phyloP scores from a whole-genome alignment of 2,888 invertebrate genomes.

The Sarcophaga subvicina region DNA sequence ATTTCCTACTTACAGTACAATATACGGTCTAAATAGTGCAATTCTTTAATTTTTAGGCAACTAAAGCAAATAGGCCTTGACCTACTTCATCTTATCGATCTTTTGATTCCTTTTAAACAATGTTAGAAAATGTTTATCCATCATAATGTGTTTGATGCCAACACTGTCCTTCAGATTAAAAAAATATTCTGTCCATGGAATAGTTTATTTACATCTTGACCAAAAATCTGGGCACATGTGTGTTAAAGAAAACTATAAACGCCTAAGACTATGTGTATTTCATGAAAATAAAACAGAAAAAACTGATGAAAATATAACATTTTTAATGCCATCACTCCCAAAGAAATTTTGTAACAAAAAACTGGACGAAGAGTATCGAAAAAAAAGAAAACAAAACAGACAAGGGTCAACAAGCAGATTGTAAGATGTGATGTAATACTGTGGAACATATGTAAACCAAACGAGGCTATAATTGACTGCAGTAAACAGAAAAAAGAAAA shows the following conservation, averaged over 20 bases:
- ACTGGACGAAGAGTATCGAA: not conserved
- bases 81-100: too few relatives aligned
- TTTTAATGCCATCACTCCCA: constrained; percentile 30
- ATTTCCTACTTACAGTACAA: too few relatives aligned
- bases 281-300: not conserved
- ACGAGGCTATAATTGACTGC: constrained; percentile 71
- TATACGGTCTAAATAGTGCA: too few relatives aligned
- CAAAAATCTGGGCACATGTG: not conserved
- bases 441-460: constrained; percentile 67
- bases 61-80: too few relatives aligned
- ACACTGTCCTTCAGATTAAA: not conserved
- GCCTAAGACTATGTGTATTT: not conserved
- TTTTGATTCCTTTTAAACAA: too few relatives aligned
- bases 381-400: constrained; percentile 39
- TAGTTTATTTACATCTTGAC: not conserved
- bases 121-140: too few relatives aligned
- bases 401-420: constrained; percentile 67
- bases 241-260: not conserved
- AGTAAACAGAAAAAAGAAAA: constrained; percentile 46
- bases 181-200: not conserved
- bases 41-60: too few relatives aligned
- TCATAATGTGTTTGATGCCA: too few relatives aligned
- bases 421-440: constrained; percentile 57
- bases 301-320: constrained; percentile 13
- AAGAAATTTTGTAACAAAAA: constrained; percentile 1